Conservation (phyloP, 2,113 vertebrate genomes). For the Bagarius yarrelli region DNA sequence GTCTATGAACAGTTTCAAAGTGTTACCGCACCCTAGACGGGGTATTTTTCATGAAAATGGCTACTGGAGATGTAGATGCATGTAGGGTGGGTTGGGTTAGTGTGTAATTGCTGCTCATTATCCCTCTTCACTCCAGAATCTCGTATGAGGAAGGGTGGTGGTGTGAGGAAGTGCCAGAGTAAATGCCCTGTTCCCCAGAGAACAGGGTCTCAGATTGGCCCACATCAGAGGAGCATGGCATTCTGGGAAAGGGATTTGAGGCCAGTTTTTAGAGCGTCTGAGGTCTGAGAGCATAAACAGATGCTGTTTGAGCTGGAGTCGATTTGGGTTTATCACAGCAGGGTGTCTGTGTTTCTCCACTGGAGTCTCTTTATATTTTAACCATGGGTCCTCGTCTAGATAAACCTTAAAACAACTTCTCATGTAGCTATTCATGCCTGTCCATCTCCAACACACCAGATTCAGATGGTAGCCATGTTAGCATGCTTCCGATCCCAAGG, state of each 20-base stretch:
- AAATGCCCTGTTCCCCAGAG: slow-evolving; percentile 49
- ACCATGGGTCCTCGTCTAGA: neutral
- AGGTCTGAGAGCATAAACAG: slow-evolving; percentile 4
- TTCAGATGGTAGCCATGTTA: neutral
- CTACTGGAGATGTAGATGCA: slow-evolving; percentile 20
- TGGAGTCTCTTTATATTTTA: neutral
- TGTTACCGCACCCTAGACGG: neutral
- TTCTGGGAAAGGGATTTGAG: slow-evolving; percentile 17
- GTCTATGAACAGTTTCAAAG: neutral
- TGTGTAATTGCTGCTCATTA: slow-evolving; percentile 51
- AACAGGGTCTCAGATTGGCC: slow-evolving; percentile 6
- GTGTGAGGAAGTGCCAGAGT: slow-evolving; percentile 64
- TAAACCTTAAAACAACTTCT: neutral
- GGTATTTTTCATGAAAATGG: neutral
- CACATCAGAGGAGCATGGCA: neutral
- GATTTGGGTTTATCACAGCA: slow-evolving; percentile 27
- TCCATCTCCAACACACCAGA: neutral
- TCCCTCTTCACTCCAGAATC: slow-evolving; percentile 52
- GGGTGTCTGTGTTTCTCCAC: slow-evolving; percentile 11
- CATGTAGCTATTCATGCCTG: neutral
- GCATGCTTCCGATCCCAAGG: neutral
- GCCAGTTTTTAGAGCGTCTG: neutral
- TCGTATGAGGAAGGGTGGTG: slow-evolving; percentile 39
- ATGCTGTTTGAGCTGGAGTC: slow-evolving; percentile 9
- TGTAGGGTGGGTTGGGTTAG: neutral